Evolutionary conservation across 2,113 vertebrate genomes (phyloP), one percentile per base, ranked within the genome.

Genomic region (Hydrolagus affinis): DNA sequence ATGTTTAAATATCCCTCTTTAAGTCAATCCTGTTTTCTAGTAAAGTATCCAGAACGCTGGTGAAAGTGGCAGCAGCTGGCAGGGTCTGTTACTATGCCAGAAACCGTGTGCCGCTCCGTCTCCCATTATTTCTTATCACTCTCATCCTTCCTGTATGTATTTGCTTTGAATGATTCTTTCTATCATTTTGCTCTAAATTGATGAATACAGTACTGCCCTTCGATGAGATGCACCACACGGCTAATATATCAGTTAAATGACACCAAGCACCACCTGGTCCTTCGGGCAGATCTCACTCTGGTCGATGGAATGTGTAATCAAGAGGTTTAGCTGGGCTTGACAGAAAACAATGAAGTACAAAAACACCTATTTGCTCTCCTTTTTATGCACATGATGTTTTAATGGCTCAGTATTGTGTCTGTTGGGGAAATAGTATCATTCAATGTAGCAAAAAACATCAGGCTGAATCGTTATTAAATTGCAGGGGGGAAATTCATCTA

Each of bases 231-330:
- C 91, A 93, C 92, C 92, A 93, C 94, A 94, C 93, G 92, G 93
- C 93, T 94, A 94, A 94, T 94, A 94, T 91, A 94, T 94, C 93
- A 94, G 94, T 93, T 94, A 95, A 95, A 94, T 94, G 93, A 94
- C 91, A 89, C 92, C 93, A 93, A 94, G 94, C 93, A 94, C 93
- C 94, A 94, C 93, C 94, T 95, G 93, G 93, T 95, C 93, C 92
- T 94, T 94, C 93, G 93, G 90, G 93, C 92, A 94, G 94, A 94
- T 93, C 91, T 92, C 92, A 93, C 92, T 94, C 92, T 91, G 91
- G 91, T 94, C 93, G 94, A 95, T 93, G 92, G 93, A 94, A 95
- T 95, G 93, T 92, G 93, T 95, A 94, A 94, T 94, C 94, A 94
- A 95, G 93, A 92, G 90, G 91, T 92, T 93, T 92, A 94, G 93